Base-by-base conservation (phyloP, 1,140 invertebrate genomes). In the Uloborus diversus region DNA sequence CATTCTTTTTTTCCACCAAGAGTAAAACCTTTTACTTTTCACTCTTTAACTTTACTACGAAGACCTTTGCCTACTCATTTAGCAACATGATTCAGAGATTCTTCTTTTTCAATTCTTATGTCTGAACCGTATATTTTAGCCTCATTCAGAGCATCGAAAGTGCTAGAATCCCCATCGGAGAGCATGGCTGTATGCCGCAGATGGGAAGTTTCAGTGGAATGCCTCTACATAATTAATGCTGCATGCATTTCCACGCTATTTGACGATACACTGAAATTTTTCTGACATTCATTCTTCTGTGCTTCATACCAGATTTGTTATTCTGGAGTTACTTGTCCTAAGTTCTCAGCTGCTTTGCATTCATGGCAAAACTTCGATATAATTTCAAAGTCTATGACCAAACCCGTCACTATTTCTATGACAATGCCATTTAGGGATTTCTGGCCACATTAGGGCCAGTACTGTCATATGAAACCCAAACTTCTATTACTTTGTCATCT, bases 201-300 rank as follows among this genome's bases (percentile, higher is more conserved):
- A 1, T n/a, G 9, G 27, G 23, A 30, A n/a, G n/a, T n/a, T 42
- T 51, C 25, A 9, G 20, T 5, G 3, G 47, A 53, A 51, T 28
- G n/a, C 32, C 27, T 51, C 65, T 28, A 68, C 7, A 68, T 27
- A 5, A 20, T 2, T 14, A 1, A 13, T 14, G 37, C 65, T 14
- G 65, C 65, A 49, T 4, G 1, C 23, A 51, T 30, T 9, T 49
- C 37, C 65, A 49, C 51, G 14, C 37, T 28, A 1, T 3, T 20
- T 20, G 37, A 68, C 9, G 37, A 49, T 30, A 3, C 37, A 47
- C 81, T 35, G 42, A 64, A 83, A 37, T 80, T 84, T 69, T 84
- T 90, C 49, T 75, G 2, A 2, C 65, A 51, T 1, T 65, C 20
- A n/a, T n/a, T n/a, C n/a, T n/a, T n/a, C n/a, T n/a, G n/a, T n/a